Evolutionary conservation across 2,797 vertebrate species (phyloP).

Genomic region (Balearica regulorum): DNA sequence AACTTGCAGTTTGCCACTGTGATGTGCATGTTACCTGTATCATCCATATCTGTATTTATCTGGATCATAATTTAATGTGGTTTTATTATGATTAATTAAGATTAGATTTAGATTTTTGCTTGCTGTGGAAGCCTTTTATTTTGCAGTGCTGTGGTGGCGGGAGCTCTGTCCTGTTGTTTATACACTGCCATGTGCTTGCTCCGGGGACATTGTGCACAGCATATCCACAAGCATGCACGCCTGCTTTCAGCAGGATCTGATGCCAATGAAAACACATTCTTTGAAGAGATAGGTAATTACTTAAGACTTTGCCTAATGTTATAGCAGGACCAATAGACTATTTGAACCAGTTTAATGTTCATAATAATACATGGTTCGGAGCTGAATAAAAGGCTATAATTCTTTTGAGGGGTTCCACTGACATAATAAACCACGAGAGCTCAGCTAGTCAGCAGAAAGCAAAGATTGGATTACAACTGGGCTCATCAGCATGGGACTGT

Average conservation of each 20-base stretch:
- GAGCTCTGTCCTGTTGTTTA: not conserved
- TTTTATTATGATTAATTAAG: not conserved
- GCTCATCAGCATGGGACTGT: slow-evolving; percentile 28
- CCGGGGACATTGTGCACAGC: not conserved
- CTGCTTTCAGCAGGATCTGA: not conserved
- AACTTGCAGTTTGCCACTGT: not conserved
- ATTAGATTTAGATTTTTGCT: not conserved
- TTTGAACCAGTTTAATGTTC: slow-evolving; percentile 63
- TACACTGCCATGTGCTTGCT: not conserved
- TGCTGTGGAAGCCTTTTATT: not conserved
- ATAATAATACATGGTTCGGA: slow-evolving; percentile 70
- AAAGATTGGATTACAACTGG: slow-evolving; percentile 60
- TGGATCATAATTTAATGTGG: not conserved
- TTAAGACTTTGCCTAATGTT: slow-evolving; percentile 64
- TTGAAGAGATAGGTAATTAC: slow-evolving; percentile 68
- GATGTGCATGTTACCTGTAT: not conserved
- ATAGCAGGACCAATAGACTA: slow-evolving; percentile 51
- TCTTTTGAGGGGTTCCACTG: slow-evolving; percentile 75
- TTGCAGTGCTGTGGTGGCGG: not conserved
- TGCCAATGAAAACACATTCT: slow-evolving; percentile 67
- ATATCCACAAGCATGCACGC: not conserved
- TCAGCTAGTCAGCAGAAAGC: slow-evolving; percentile 71
- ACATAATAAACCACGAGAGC: slow-evolving; percentile 73
- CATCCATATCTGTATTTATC: not conserved
- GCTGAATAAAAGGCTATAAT: slow-evolving; percentile 75